Base-by-base conservation (phyloP, 2,888 invertebrate species). In the Trissolcus brochymenae region DNA sequence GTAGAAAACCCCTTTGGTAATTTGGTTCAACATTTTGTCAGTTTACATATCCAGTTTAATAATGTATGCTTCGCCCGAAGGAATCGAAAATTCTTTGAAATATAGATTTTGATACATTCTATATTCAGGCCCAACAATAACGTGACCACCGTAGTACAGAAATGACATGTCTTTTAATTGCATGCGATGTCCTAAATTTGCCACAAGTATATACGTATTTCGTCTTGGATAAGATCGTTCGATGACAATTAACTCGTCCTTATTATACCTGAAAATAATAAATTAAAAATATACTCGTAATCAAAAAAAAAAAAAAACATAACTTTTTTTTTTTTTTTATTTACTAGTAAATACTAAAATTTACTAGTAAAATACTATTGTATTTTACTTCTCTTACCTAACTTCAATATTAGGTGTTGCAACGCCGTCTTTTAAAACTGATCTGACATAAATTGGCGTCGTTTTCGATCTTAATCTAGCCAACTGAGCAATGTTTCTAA, bases 171-270 rank as follows among this genome's bases (percentile, higher is more conserved):
- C 95, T 61, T 93, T 92, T 1, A 91, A 91, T 46, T 93, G 91
- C 16, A 91, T 89, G 7, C 86, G 87, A 46, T 87, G 90, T 0
- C 94, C 94, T 2, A 95, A 91, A 90, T 96, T 96, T 1, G 93
- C 93, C 0, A 95, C 92, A 74, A 94, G 92, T 0, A 95, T 94
- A 84, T 94, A 95, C 0, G 94, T 93, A 84, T 94, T 94, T 71
- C 94, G 91, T 14, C 96, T 91, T 0, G 95, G 95, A 88, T 93
- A 95, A 91, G 93, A 94, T 54, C 96, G 91, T 85, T 96, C 95
- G 16, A 95, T 92, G 2, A 96, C 90, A 54, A 95, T 91, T 67
- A 92, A 84, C 83, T 93, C 92, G 53, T 92, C 91, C 46, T 91
- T 90, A 25, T 92, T 91, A 84, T 92, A 91, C 73, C 93, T 90